phyloP scores from a whole-genome alignment of 2,888 invertebrate genomes.

The Monochamus alternatus region DNA sequence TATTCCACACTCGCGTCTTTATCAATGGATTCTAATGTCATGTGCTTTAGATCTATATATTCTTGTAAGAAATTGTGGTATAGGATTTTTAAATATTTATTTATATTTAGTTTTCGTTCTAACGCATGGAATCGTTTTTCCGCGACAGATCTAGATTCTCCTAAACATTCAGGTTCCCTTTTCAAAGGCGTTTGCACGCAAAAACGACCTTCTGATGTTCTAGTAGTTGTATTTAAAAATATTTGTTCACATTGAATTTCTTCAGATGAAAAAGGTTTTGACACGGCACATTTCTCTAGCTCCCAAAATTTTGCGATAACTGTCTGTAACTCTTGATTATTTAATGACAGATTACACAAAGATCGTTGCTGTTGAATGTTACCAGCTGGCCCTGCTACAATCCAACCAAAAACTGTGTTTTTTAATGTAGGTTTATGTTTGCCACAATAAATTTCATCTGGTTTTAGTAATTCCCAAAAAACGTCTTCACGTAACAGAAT shows the following conservation, averaged over 20 bases:
- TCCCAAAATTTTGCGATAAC: not conserved
- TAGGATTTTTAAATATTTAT: slow-evolving; percentile 43
- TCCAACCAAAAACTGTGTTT: not conserved
- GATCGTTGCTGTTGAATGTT: not conserved
- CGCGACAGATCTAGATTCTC: slow-evolving; percentile 6
- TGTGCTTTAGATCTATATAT: slow-evolving; percentile 47
- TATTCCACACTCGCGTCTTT: not conserved
- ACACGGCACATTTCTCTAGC: not conserved
- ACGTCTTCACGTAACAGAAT: slow-evolving; percentile 34
- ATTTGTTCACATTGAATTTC: slow-evolving; percentile 18
- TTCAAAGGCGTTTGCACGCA: slow-evolving; percentile 20
- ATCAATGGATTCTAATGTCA: slow-evolving; percentile 23
- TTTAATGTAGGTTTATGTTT: not conserved
- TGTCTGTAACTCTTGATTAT: not conserved
- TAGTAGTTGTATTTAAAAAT: slow-evolving; percentile 15
- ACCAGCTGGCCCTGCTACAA: not conserved
- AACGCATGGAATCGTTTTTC: slow-evolving; percentile 7
- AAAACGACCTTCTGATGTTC: slow-evolving; percentile 10
- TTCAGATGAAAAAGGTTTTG: slow-evolving; percentile 7
- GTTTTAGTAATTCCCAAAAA: not conserved
- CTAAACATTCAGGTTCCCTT: not conserved
- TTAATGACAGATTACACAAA: not conserved
- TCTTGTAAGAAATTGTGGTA: slow-evolving; percentile 49
- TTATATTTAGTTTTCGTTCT: slow-evolving; percentile 4
- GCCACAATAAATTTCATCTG: not conserved